Evolutionary conservation across 2,888 invertebrate genomes (phyloP).

Genomic region (Drosophila hawaiiensis): DNA sequence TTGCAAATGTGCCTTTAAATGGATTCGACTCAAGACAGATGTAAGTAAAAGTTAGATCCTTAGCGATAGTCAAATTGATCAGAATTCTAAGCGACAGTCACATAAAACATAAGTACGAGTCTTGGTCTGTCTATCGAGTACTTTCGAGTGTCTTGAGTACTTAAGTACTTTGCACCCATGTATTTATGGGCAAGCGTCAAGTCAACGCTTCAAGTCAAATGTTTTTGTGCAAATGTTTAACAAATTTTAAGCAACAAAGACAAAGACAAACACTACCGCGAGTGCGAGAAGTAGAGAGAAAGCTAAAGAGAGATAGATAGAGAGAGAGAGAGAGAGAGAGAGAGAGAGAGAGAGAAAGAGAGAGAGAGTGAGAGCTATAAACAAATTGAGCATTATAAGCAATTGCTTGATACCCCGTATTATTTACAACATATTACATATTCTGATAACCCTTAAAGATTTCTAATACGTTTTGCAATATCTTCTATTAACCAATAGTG

Average conservation of each 20-base stretch:
- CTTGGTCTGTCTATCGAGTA: neutral
- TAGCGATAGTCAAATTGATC: neutral
- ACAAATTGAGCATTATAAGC: neutral
- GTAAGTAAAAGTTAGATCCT: constrained; percentile 3
- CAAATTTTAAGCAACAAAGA: constrained; percentile 53
- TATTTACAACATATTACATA: neutral
- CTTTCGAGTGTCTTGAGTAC: constrained; percentile 16
- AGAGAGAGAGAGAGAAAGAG: neutral
- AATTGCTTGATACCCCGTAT: constrained; percentile 1
- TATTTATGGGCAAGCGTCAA: constrained; percentile 22
- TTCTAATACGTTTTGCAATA: neutral
- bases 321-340: neutral
- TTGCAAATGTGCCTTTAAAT: neutral
- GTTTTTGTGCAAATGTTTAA: constrained; percentile 55
- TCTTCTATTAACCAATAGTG: neutral
- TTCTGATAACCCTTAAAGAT: neutral
- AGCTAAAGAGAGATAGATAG: neutral
- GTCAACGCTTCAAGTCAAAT: constrained; percentile 40
- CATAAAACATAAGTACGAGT: neutral
- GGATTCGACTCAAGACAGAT: neutral
- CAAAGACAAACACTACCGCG: constrained; percentile 32
- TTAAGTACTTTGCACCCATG: constrained; percentile 17
- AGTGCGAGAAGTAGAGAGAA: constrained; percentile 2
- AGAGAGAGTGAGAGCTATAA: neutral
- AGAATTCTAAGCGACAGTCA: neutral